Evolutionary conservation across 2,888 invertebrate species (phyloP), one percentile per base, ranked within the genome.

Genomic region (Lasioglossum marginatum): DNA sequence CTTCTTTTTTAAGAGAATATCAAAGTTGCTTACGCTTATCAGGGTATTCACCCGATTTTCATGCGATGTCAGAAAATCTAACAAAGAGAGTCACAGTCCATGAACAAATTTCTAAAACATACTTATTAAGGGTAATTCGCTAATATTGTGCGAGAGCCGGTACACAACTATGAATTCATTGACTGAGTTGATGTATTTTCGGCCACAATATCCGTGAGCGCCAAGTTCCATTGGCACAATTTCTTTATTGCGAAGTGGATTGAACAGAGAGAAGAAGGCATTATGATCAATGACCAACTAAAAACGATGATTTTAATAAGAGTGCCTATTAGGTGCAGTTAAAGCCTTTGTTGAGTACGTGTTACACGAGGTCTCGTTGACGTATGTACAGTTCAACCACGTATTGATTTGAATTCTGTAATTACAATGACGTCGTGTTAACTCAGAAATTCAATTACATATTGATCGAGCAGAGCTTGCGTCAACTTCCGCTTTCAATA

Each of bases 211-310:
- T 86, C 72, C 77, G 81, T 60, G 40, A 84, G 79, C 80, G 86
- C 84, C 84, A 88, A 84, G 83, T 85, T 77, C 84, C 77, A 83
- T 84, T 88, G 88, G 88, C 88, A 88, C 86, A 79, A 88, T 88
- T 86, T 84, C 84, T 79, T 83, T 12, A 70, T n/a, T 14, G 12
- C 70, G 70, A 70, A 70, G n/a, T 10, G 23, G 37, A 23, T 37
- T 8, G 23, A 10, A 37, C 68, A 68, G 37, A 19, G 43, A 34
- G 60, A 16, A 60, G 77, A 79, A 79, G 37, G 31, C 66, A n/a
- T 14, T 40, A 77, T 83, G 87, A 87, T 86, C 83, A 86, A 86
- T 83, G 86, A 86, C 79, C 81, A 86, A 79, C 70, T 34, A 34
- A 85, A 81, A 85, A 81, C 79, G 77, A 85, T 86, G 77, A 85